phyloP scores from a whole-genome alignment of 2,888 invertebrate species.

The Diaprepes abbreviatus region DNA sequence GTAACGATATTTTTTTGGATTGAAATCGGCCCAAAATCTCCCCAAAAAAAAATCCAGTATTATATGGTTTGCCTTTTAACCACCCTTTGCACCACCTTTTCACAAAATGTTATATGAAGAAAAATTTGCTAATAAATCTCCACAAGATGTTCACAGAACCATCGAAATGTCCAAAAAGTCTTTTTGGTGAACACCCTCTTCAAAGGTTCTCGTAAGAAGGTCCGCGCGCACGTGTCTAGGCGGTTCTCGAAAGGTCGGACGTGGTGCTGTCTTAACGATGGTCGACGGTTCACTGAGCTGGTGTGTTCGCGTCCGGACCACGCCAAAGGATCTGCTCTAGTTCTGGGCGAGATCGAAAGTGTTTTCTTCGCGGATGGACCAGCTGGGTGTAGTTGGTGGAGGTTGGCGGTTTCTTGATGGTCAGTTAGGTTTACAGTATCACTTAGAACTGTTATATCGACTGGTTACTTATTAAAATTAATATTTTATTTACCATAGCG shows the following conservation, averaged over 20 bases:
- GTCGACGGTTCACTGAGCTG: slow-evolving; percentile 51
- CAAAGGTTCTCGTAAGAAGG: slow-evolving; percentile 21
- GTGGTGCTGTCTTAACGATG: slow-evolving; percentile 48
- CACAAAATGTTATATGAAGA: no score
- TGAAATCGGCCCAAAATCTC: background rate
- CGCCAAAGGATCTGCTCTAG: slow-evolving; percentile 53
- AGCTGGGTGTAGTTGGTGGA: slow-evolving; percentile 48
- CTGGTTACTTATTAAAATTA: no score
- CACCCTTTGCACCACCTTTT: background rate
- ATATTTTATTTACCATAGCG: no score
- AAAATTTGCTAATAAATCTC: background rate
- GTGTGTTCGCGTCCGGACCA: slow-evolving; percentile 46
- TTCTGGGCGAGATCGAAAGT: slow-evolving; percentile 54
- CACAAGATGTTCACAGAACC: background rate
- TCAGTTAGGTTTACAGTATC: slow-evolving; percentile 49
- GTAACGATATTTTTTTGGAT: background rate
- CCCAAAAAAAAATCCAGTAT: background rate
- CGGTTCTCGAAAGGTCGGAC: slow-evolving; percentile 41
- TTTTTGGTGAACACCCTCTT: background rate
- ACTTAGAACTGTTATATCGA: slow-evolving; percentile 40
- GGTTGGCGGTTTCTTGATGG: slow-evolving; percentile 50
- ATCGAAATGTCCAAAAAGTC: background rate
- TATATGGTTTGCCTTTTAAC: background rate
- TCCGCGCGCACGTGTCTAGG: slow-evolving; percentile 46
- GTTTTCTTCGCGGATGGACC: slow-evolving; percentile 49